Base-by-base conservation (phyloP, 2,113 vertebrate genomes). In the Suncus etruscus region DNA sequence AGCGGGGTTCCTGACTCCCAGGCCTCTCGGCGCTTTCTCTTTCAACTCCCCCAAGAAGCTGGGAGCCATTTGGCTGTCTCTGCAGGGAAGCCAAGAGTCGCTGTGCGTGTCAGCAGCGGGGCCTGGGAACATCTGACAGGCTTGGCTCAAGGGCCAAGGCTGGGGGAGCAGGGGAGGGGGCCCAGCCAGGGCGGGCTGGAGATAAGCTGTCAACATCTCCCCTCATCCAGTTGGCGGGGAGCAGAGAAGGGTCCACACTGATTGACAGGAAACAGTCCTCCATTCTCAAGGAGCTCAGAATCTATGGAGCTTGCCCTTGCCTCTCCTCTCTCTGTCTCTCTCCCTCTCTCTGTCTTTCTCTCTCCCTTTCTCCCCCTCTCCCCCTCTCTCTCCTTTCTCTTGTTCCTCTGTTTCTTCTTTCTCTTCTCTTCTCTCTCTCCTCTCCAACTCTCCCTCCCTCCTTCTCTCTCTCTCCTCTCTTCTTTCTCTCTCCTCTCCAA, bases 71-170 rank as follows among this genome's bases (percentile, higher is more conserved):
- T 87, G 82, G 86, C 85, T 0, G 0, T 83, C 90, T 91, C 47
- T 31, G 72, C 86, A 8, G 45, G 65, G 58, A 90, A 92, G 90
- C 79, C 87, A 83, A 72, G 84, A 88, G 80, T 39, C 20, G 0
- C 80, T 72, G 72, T 74, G 79, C 66, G 39, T 70, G 76, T 96
- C 91, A 87, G 75, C 91, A 81, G 61, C 25, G 0, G 87, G 82
- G 91, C 87, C 91, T 93, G 92, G 87, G 95, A 93, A 91, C 72
- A 31, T 94, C 94, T 69, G 47, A 85, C 65, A 76, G 69, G 81
- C 75, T n/a, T 29, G 78, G 39, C 14, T 4, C 18, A 25, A 65
- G 74, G n/a, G 92, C 92, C 94, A 94, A 93, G 86, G 31, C 2
- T 75, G 73, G 58, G 47, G 63, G 58, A 45, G 27, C 27, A 5